Conservation (phyloP, 2,113 vertebrate genomes). For the Poeciliopsis turrubarensis region DNA sequence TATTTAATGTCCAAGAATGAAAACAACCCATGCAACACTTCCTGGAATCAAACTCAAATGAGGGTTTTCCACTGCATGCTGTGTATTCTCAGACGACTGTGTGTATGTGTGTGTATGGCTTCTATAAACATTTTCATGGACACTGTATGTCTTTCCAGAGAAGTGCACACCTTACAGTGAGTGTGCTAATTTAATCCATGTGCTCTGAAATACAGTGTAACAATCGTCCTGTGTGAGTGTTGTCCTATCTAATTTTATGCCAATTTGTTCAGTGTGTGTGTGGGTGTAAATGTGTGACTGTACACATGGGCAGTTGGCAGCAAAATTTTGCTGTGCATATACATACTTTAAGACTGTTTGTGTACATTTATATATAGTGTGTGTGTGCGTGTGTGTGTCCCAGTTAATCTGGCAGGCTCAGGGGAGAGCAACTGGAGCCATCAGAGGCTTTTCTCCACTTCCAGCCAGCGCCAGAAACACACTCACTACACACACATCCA, state of each 20-base stretch:
- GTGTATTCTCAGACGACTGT: background rate
- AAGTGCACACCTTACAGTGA: background rate
- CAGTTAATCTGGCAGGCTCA: slow-evolving; percentile 68
- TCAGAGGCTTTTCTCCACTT: slow-evolving; percentile 69
- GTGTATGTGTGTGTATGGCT: background rate
- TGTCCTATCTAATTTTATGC: slow-evolving; percentile 4
- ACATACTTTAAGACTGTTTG: background rate
- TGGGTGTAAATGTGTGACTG: slow-evolving; percentile 5
- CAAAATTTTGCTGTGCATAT: background rate
- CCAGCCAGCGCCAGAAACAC: slow-evolving; percentile 28
- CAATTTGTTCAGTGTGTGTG: background rate
- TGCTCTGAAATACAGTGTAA: slow-evolving; percentile 4
- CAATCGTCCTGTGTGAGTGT: background rate
- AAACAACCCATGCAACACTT: slow-evolving; percentile 65
- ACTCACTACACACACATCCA: slow-evolving; percentile 13
- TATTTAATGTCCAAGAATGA: slow-evolving; percentile 76
- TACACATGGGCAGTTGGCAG: slow-evolving; percentile 17
- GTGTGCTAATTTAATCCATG: slow-evolving; percentile 3
- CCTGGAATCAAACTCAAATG: slow-evolving; percentile 54
- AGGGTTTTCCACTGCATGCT: slow-evolving; percentile 6
- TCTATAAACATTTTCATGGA: background rate
- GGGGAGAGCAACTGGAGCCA: slow-evolving; percentile 64
- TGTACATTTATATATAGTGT: background rate
- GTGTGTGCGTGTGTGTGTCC: slow-evolving; percentile 32
- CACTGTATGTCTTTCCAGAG: background rate